A percentile compares a stretch with the other conserved stretches of the same genome.
These are phyloP conservation scores for Malaclemys terrapin DNA, from an alignment of 2,113 vertebrate genomes.

Conservation along the genomic window DNA sequence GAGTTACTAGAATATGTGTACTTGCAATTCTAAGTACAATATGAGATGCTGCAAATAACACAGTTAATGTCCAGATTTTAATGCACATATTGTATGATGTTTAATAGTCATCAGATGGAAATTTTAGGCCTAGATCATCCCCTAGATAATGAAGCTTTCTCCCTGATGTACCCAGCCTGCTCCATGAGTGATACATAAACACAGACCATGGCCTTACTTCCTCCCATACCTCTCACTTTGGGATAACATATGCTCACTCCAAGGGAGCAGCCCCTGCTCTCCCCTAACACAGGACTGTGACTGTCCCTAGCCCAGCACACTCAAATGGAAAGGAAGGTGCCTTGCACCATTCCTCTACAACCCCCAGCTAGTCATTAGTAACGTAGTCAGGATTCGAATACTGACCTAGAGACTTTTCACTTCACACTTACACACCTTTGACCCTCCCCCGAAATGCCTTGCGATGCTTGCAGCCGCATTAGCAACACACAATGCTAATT, in stretches of 20 bases:
- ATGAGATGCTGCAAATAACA: constrained; percentile 52
- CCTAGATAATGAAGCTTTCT: neutral
- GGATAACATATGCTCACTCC: neutral
- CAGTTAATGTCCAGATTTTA: constrained; percentile 29
- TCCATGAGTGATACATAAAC: fast-evolving
- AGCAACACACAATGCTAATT: no score
- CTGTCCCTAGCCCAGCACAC: neutral
- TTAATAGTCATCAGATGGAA: neutral
- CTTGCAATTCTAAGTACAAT: constrained; percentile 42
- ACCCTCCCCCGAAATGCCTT: no score
- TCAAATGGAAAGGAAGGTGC: neutral
- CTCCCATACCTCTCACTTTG: neutral
- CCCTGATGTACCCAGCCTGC: neutral
- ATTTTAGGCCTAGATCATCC: neutral
- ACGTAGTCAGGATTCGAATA: neutral
- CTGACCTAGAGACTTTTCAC: neutral
- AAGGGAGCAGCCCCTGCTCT: neutral
- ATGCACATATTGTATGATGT: neutral
- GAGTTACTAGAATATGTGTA: constrained; percentile 43
- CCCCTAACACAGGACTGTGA: neutral
- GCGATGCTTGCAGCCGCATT: no score
- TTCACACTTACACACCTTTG: no score
- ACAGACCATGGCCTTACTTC: neutral
- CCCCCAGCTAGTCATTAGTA: neutral
- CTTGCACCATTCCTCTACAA: neutral